A percentile compares a stretch with the other conserved stretches of the same genome.
phyloP scores from a whole-genome alignment of 2,113 vertebrate species.

The Microcebus lehilahytsara region DNA sequence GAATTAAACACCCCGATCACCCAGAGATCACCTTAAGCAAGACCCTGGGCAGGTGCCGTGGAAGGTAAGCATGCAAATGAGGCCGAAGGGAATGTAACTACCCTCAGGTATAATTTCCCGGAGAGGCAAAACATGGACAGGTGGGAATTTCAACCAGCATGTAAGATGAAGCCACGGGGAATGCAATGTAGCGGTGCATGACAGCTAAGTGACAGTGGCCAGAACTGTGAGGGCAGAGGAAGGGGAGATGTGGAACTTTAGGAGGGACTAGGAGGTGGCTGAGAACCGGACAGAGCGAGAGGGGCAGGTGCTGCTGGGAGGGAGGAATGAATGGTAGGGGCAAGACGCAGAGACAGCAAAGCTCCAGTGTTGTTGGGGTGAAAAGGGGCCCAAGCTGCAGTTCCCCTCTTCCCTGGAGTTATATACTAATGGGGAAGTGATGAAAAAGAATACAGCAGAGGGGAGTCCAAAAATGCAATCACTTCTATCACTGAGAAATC shows the following conservation, averaged over 20 bases:
- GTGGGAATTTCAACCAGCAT: not conserved
- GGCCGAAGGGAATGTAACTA: not conserved
- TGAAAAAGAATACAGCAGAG: not conserved
- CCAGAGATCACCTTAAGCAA: not conserved
- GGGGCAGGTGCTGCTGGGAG: not conserved
- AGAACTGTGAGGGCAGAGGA: not conserved
- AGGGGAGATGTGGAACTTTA: not conserved
- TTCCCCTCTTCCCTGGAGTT: not conserved
- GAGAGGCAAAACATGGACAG: not conserved
- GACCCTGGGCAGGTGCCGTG: rapidly evolving
- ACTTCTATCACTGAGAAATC: not conserved
- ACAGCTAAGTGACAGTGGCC: not conserved
- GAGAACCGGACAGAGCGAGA: not conserved
- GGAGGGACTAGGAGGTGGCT: slow-evolving; percentile 6
- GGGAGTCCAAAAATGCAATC: not conserved
- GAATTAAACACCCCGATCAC: not conserved
- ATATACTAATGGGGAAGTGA: not conserved
- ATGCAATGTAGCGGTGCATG: rapidly evolving
- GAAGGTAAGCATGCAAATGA: not conserved
- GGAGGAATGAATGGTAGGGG: not conserved
- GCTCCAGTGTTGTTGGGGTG: not conserved
- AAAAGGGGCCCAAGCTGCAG: not conserved
- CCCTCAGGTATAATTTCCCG: not conserved
- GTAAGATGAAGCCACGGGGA: not conserved
- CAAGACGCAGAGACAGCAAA: not conserved